Evolutionary conservation across 2,797 vertebrate species (phyloP), one percentile per base, ranked within the genome.

Genomic region (Halcyon badia): DNA sequence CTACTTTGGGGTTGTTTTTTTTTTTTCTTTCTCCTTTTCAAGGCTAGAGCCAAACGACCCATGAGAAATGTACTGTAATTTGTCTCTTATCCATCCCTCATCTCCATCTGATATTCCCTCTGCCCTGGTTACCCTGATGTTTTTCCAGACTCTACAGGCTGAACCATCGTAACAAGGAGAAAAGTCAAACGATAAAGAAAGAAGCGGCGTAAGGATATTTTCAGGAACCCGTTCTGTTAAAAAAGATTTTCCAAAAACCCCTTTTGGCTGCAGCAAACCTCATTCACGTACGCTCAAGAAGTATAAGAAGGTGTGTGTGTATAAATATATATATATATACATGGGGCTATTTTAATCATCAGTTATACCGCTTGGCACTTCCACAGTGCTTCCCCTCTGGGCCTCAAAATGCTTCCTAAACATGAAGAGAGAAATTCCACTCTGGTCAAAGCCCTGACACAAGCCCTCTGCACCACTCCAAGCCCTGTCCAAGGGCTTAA

Each of bases 61-160:
- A 95, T 97, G 94, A 96, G 94, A 97, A 95, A 96, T 77, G 83
- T 94, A 77, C 96, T 95, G 89, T 91, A 95, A 94, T 97, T 95
- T 89, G 89, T 90, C 91, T 93, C 89, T 96, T 97, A 97, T 97
- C 97, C 93, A 89, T 72, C 84, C 70, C 75, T 96, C 96, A 97
- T 97, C 96, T 97, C 94, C 94, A 96, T 95, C 94, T 97, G 96
- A 97, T 97, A 97, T 94, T 96, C 94, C 76, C 91, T 96, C 95
- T 94, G 94, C 94, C 97, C 97, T 97, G 81, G 83, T 88, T 97
- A 97, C 96, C 96, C 97, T 97, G 96, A 97, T 97, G 96, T 97
- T 97, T 97, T 97, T 95, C 96, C 93, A 97, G 94, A 83, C 93
- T 95, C 87, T 94, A 52, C 77, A 94, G 57, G 30, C 90, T 82